phyloP scores from a whole-genome alignment of 2,797 vertebrate species.

The Urosaurus nigricauda region DNA sequence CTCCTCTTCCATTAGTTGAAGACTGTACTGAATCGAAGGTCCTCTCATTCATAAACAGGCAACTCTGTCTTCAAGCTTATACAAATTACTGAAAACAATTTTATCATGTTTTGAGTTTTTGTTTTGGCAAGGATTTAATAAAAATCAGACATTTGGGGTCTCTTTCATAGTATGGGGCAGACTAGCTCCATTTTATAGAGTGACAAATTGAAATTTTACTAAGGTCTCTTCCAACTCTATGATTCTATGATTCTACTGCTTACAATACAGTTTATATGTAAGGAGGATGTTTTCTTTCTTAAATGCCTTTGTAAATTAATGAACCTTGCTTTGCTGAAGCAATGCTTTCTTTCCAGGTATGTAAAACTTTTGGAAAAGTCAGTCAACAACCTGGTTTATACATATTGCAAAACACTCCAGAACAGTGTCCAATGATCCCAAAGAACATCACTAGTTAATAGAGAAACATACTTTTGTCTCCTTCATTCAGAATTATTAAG shows the following conservation, averaged over 20 bases:
- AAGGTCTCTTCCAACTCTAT: too few species aligned
- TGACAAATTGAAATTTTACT: background rate
- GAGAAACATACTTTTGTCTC: background rate
- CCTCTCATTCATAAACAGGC: background rate
- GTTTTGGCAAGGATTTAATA: background rate
- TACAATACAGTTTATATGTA: background rate
- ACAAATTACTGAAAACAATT: background rate
- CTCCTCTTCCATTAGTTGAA: background rate
- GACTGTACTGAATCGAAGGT: background rate
- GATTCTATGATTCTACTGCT: too few species aligned
- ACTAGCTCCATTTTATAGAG: background rate
- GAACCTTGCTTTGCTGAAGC: background rate
- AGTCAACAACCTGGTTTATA: background rate
- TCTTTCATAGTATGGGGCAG: background rate
- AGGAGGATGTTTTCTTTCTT: background rate
- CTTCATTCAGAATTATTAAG: background rate
- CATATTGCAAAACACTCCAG: background rate
- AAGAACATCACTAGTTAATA: background rate
- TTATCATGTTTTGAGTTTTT: background rate
- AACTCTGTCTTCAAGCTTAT: background rate
- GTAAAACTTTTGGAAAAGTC: background rate
- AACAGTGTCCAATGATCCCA: background rate
- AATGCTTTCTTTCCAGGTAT: background rate
- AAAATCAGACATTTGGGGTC: background rate
- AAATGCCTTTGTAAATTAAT: background rate